Base-by-base conservation (phyloP, 2,888 invertebrate species). In the Scaeva pyrastri region DNA sequence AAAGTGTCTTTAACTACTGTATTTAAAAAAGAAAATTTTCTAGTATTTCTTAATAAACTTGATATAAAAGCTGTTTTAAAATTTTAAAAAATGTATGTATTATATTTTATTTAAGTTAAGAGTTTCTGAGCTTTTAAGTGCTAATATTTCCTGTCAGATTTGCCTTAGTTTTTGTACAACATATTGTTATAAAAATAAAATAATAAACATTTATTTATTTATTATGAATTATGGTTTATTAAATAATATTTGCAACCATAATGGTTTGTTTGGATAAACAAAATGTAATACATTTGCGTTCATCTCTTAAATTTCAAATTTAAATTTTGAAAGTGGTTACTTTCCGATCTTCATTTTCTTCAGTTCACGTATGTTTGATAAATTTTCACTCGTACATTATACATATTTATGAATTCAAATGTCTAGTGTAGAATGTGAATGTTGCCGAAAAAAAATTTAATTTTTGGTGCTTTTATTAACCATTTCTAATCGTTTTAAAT, bases 111-210 rank as follows among this genome's bases (percentile, higher is more conserved):
- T 64, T 72, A 62, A 55, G 50, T 41, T 36, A n/a, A 50, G 12
- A 23, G 21, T 31, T 60, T 71, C 56, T 73, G 31, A 19, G 8
- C 48, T 16, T 19, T 39, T 60, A 55, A 58, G 48, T 48, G 14
- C 21, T 58, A 72, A 23, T 70, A 55, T 73, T 26, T 26, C 21
- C 39, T 52, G 72, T 62, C 60, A 21, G 50, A 62, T 73, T 73
- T 62, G 62, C 50, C 73, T 73, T 62, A 62, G 73, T 70, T 73
- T 71, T 62, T 52, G 50, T 62, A 50, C 50, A 73, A 73, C 23
- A 62, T 50, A 73, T 62, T 50, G 50, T 62, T 62, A 60, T 60
- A 62, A 50, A 62, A 50, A 62, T 50, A 41, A 16, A 31, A 26
- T 26, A 73, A 23, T 12, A 58, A 26, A 19, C 50, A 60, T 50